phyloP scores from a whole-genome alignment of 2,797 vertebrate species.

The Tragopan temminckii region DNA sequence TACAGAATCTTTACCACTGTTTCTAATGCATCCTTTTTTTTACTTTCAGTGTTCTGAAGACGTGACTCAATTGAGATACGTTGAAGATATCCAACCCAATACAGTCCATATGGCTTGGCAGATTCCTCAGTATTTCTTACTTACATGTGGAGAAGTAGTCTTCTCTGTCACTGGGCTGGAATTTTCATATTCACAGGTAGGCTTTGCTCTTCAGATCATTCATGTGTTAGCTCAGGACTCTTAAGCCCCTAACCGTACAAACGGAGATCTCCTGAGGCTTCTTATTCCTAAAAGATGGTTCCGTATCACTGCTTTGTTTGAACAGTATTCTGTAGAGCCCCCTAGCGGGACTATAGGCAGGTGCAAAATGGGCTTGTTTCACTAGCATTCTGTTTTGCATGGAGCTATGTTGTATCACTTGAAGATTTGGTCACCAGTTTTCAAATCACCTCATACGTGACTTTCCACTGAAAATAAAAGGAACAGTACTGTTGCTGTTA shows the following conservation, averaged over 20 bases:
- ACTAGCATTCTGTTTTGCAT: not conserved
- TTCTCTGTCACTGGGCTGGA: constrained; percentile 95
- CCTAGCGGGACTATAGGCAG: not conserved
- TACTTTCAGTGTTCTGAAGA: not conserved
- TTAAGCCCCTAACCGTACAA: not conserved
- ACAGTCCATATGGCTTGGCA: constrained; percentile 92
- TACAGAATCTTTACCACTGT: not conserved
- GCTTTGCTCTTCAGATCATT: not conserved
- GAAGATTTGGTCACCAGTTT: not conserved
- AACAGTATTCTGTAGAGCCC: not conserved
- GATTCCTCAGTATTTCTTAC: constrained; percentile 96
- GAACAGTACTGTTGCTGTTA: not conserved
- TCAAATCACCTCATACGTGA: not conserved
- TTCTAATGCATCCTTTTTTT: not conserved
- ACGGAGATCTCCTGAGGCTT: not conserved
- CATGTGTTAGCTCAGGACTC: not conserved
- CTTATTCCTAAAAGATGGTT: not conserved
- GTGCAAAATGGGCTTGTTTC: not conserved
- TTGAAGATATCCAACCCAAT: constrained; percentile 89
- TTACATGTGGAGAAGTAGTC: constrained; percentile 93
- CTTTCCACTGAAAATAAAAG: not conserved
- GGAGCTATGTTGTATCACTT: not conserved
- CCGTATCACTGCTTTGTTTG: not conserved
- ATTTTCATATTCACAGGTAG: constrained; percentile 98
- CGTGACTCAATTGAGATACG: not conserved